Conservation (phyloP, 2,888 invertebrate species). For the Cephus nigrinus region DNA sequence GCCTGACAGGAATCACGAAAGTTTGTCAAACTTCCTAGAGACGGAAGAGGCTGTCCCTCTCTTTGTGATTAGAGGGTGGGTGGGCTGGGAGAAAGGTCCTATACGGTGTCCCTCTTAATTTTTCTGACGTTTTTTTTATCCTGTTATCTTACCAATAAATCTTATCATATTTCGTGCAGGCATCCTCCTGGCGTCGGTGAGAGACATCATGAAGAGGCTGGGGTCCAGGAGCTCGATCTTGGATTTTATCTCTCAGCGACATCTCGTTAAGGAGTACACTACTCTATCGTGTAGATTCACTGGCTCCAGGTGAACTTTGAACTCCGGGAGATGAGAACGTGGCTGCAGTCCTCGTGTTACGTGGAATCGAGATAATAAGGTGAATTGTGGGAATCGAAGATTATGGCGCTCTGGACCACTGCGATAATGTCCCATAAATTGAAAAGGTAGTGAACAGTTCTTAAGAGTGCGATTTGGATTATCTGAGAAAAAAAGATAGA, state of each 20-base stretch:
- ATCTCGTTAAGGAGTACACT: constrained; percentile 9
- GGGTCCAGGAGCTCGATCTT: constrained; percentile 1
- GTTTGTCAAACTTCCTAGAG: no score
- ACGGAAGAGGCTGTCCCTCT: no score
- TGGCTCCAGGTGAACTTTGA: no score
- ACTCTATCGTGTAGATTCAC: background rate
- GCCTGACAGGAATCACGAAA: no score
- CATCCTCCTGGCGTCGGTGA: background rate
- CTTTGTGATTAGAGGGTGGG: no score
- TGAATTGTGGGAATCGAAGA: background rate
- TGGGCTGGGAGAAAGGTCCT: no score
- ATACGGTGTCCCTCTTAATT: background rate
- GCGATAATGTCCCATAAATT: constrained; percentile 14
- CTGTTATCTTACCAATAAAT: background rate
- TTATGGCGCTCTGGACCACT: constrained; percentile 8
- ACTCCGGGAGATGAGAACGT: no score
- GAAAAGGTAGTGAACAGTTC: constrained; percentile 9
- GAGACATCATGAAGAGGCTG: constrained; percentile 11
- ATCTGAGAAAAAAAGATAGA: no score
- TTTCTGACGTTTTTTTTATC: background rate
- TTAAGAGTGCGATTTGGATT: no score
- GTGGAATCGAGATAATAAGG: no score
- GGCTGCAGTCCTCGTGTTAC: no score
- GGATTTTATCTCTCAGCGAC: background rate
- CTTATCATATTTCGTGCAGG: background rate